These are phyloP conservation scores for Scrobipalpa atriplicella DNA, from an alignment of 2,888 invertebrate species.

Conservation along the genomic window DNA sequence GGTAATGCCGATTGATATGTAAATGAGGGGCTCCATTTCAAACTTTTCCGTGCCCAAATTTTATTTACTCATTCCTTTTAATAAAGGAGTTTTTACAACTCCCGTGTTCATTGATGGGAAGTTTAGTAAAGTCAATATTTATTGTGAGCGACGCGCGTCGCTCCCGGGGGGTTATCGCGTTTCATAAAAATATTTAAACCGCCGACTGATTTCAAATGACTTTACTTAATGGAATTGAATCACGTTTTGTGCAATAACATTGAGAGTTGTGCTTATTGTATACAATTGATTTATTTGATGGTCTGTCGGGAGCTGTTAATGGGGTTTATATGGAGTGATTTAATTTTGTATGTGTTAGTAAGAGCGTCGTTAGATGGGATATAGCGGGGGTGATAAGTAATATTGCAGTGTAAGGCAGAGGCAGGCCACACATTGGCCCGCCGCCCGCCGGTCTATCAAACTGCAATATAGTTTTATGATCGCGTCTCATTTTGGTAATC, in stretches of 20 bases:
- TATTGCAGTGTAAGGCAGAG: slow-evolving; percentile 60
- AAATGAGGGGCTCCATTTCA: slow-evolving; percentile 70
- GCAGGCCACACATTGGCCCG: slow-evolving; percentile 51
- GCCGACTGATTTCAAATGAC: neutral
- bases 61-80: slow-evolving; percentile 49
- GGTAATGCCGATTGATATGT: slow-evolving; percentile 76
- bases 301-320: neutral
- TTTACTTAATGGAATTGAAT: slow-evolving; percentile 21
- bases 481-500: slow-evolving; percentile 51
- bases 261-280: neutral
- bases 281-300: neutral
- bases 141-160: slow-evolving; percentile 9
- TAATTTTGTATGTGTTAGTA: slow-evolving; percentile 24
- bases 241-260: slow-evolving; percentile 17
- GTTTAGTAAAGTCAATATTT: slow-evolving; percentile 12
- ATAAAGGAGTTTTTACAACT: slow-evolving; percentile 44
- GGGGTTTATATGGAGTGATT: neutral
- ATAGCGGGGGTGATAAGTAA: slow-evolving; percentile 50
- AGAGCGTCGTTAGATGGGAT: slow-evolving; percentile 21
- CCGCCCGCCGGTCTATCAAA: slow-evolving; percentile 58
- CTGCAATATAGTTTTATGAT: slow-evolving; percentile 66
- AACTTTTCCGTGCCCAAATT: slow-evolving; percentile 54
- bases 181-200: slow-evolving; percentile 20
- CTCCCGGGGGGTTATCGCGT: slow-evolving; percentile 17
- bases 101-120: slow-evolving; percentile 15